A percentile compares a stretch with the other conserved stretches of the same genome.
phyloP scores from a whole-genome alignment of 2,888 invertebrate species.

The Chrysolina americana region DNA sequence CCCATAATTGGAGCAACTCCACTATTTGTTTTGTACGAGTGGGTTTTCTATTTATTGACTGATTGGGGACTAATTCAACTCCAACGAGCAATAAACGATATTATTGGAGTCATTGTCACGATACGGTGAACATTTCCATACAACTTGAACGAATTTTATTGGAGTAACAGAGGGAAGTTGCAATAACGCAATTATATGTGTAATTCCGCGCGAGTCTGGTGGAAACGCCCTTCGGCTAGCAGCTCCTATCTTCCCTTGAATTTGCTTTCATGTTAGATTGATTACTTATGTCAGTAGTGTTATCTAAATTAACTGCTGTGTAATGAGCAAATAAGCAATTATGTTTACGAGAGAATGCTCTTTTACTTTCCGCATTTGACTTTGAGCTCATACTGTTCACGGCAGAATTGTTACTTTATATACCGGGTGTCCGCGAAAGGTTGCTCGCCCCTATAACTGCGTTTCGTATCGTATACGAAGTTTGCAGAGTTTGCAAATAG shows the following conservation, averaged over 20 bases:
- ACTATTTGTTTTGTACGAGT: conserved; percentile 19
- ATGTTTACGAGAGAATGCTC: conserved; percentile 40
- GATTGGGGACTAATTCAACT: conserved; percentile 35
- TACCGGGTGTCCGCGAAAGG: too few species aligned
- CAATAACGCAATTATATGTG: conserved; percentile 54
- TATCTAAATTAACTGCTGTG: conserved; percentile 48
- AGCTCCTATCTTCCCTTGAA: conserved; percentile 38
- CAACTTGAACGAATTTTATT: conserved; percentile 27
- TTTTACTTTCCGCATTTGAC: conserved; percentile 38
- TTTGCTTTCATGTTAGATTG: conserved; percentile 48
- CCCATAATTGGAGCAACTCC: neutral
- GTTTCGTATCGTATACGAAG: too few species aligned
- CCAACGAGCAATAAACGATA: conserved; percentile 40
- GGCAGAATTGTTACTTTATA: too few species aligned
- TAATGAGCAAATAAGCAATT: conserved; percentile 46
- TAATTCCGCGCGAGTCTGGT: conserved; percentile 50
- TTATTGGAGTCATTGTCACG: conserved; percentile 42
- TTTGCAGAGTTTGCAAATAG: too few species aligned
- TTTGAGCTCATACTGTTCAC: neutral
- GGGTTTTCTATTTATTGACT: conserved; percentile 29
- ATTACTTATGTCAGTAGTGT: conserved; percentile 48
- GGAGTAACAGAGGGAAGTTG: conserved; percentile 48
- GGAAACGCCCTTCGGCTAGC: conserved; percentile 41
- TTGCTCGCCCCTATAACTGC: too few species aligned
- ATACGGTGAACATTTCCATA: conserved; percentile 41